Conservation (phyloP, 2,888 invertebrate genomes). For the Timema cristinae region DNA sequence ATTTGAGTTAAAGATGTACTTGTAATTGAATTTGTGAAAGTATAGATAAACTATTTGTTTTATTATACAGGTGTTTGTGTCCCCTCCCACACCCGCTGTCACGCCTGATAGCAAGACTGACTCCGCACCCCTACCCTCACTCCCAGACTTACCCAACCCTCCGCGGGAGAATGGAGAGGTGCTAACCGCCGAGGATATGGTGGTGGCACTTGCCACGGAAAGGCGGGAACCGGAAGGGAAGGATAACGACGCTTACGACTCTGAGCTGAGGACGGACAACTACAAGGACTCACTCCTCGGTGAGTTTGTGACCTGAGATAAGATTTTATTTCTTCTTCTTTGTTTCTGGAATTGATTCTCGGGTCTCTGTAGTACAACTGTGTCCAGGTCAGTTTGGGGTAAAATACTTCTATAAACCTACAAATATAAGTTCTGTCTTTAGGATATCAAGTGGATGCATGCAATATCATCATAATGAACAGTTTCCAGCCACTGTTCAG, state of each 20-base stretch:
- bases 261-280: slow-evolving; percentile 8
- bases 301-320: slow-evolving; percentile 4
- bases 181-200: slow-evolving; percentile 14
- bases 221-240: slow-evolving; percentile 76
- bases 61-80: slow-evolving; percentile 19
- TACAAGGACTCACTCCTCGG: slow-evolving; percentile 23
- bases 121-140: too few relatives aligned
- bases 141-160: background rate
- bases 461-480: too few relatives aligned
- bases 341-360: too few relatives aligned
- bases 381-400: too few relatives aligned
- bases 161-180: slow-evolving; percentile 21
- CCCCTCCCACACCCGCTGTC: slow-evolving; percentile 9
- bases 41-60: background rate
- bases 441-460: too few relatives aligned
- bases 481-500: too few relatives aligned
- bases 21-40: too few relatives aligned
- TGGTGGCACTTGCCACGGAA: slow-evolving; percentile 18
- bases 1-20: too few relatives aligned
- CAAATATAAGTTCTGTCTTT: too few relatives aligned
- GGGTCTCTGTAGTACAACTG: too few relatives aligned
- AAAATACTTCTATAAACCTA: too few relatives aligned
- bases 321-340: too few relatives aligned
- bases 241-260: slow-evolving; percentile 65
- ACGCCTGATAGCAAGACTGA: background rate